phyloP scores from a whole-genome alignment of 2,888 invertebrate genomes.

The Leucophenga maculata region DNA sequence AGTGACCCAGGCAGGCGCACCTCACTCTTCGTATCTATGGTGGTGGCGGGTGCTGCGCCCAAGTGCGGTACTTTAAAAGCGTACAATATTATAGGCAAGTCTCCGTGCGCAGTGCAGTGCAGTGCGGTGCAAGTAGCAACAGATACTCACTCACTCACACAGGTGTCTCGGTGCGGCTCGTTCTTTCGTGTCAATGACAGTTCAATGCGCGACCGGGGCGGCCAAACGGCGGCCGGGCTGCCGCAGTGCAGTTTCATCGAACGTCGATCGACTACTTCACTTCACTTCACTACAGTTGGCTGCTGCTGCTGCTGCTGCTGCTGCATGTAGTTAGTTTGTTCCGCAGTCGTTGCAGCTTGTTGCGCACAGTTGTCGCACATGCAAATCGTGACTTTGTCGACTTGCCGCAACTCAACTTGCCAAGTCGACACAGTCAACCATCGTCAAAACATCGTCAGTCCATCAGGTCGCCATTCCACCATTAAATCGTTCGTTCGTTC shows the following conservation, averaged over 20 bases:
- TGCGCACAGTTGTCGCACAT: constrained; percentile 26
- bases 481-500: background rate
- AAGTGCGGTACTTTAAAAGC: constrained; percentile 22
- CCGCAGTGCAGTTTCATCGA: too few relatives aligned
- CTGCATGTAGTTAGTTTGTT: constrained; percentile 17
- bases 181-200: constrained; percentile 64
- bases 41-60: constrained; percentile 1
- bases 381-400: constrained; percentile 28
- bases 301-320: background rate
- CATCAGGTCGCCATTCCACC: constrained; percentile 6
- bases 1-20: too few relatives aligned
- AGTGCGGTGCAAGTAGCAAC: background rate
- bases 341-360: constrained; percentile 24
- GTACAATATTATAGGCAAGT: background rate
- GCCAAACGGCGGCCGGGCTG: too few relatives aligned
- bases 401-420: constrained; percentile 15
- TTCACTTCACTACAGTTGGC: constrained; percentile 16
- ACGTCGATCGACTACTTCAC: constrained; percentile 19
- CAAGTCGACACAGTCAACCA: background rate
- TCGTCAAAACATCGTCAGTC: constrained; percentile 22
- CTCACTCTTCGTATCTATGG: background rate
- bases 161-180: constrained; percentile 14
- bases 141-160: constrained; percentile 12
- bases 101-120: background rate
- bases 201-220: constrained; percentile 63